Conservation (phyloP, 2,113 vertebrate species). For the Microcebus ravelobensis region DNA sequence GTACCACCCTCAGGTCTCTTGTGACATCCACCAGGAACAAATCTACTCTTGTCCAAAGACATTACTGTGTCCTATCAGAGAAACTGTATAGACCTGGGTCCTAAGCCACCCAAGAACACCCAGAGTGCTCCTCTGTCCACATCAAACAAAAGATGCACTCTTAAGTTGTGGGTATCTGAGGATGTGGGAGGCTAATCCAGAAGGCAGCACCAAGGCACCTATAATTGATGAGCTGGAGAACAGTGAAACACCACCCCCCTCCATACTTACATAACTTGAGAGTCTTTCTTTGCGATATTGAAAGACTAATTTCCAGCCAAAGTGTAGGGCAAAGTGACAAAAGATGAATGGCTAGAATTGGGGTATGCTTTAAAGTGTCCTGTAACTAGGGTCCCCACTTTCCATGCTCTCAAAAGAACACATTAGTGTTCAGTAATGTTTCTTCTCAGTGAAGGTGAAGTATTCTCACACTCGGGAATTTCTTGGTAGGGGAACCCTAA, state of each 20-base stretch:
- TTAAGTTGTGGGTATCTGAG: background rate
- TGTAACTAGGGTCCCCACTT: background rate
- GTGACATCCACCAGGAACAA: background rate
- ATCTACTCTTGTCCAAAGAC: background rate
- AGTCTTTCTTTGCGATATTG: background rate
- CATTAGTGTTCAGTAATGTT: background rate
- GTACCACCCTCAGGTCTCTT: background rate
- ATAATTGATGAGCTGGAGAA: background rate
- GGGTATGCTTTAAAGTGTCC: background rate
- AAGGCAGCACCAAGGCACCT: background rate
- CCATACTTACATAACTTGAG: background rate
- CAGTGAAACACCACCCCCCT: background rate
- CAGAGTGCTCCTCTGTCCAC: background rate
- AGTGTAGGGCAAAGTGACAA: background rate
- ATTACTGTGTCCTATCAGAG: background rate
- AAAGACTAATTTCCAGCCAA: background rate
- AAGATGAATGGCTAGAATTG: background rate
- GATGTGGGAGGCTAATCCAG: background rate
- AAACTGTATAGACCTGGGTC: background rate
- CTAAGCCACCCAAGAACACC: background rate
- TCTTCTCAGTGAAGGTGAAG: conserved; percentile 27
- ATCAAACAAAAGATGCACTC: background rate
- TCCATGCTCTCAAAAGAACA: background rate
- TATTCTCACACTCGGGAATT: conserved; percentile 25
- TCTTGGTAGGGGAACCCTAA: conserved; percentile 58